Percentiles rank a stretch among this genome's conserved stretches.
phyloP scores from a whole-genome alignment of 2,888 invertebrate genomes.

The Acanthococcus lagerstroemiae region DNA sequence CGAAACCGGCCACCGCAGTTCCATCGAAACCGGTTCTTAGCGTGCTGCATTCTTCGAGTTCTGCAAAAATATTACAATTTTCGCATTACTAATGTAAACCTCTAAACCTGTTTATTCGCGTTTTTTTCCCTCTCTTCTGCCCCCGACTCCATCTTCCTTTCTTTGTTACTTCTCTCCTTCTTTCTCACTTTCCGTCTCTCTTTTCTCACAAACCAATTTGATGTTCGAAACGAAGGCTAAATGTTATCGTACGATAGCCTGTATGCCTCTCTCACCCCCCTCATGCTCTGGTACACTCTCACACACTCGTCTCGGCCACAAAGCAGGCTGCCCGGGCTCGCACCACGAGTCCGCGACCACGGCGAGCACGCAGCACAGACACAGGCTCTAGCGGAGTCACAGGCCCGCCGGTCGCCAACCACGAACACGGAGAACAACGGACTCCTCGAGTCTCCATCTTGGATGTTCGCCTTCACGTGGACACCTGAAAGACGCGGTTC shows the following conservation, averaged over 20 bases:
- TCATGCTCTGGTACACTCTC: background rate
- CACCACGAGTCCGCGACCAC: too few relatives aligned
- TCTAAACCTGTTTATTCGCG: background rate
- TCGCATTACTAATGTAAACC: background rate
- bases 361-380: too few relatives aligned
- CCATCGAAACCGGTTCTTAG: conserved; percentile 1
- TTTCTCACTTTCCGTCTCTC: background rate
- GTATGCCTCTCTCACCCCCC: background rate
- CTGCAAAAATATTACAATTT: conserved; percentile 3
- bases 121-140: conserved; percentile 11
- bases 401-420: too few relatives aligned
- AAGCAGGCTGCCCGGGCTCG: too few relatives aligned
- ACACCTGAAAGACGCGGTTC: too few relatives aligned
- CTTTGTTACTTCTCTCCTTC: background rate
- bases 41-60: conserved; percentile 11
- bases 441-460: too few relatives aligned
- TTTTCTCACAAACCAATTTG: background rate
- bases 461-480: too few relatives aligned
- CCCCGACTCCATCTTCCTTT: background rate
- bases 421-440: too few relatives aligned
- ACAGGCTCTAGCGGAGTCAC: too few relatives aligned
- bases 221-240: too few relatives aligned
- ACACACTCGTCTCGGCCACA: too few relatives aligned
- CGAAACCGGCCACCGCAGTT: conserved; percentile 3
- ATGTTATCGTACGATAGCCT: too few relatives aligned